Base-by-base conservation (phyloP, 1,140 invertebrate species). In the Physella acuta region DNA sequence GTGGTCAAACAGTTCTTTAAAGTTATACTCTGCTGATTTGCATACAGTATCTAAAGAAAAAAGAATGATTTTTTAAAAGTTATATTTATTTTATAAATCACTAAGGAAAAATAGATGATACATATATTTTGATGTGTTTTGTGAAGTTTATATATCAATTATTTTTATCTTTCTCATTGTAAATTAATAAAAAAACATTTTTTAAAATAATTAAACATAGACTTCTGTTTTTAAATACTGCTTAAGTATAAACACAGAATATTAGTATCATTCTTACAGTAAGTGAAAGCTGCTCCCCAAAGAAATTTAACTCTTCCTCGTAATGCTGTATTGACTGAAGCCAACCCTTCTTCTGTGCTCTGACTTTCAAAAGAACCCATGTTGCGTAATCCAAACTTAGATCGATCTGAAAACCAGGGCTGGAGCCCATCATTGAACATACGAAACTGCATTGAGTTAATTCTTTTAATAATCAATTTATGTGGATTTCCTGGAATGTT, bases 341-440 rank as follows among this genome's bases (percentile, higher is more conserved):
- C 84, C 20, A 85, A 67, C 2, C 84, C 84, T 72, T 85, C 84
- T 63, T 85, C 84, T 52, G 79, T 79, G 55, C 76, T 71, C 59
- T 79, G 56, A 26, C 76, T 69, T 52, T 84, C 79, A 49, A 77
- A 67, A 14, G 75, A 73, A 2, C 71, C 64, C n/a, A 76, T 44
- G 30, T 75, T 68, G 3, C 78, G 72, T 30, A 85, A 58, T 44
- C 79, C 81, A 75, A 82, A 85, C 59, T 76, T 73, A 51, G 76
- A 75, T 30, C 83, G 67, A 61, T 84, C 79, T 33, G 78, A 77
- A 73, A 77, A 84, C 84, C 84, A 85, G 0, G 81, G 81, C 68
- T 85, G 84, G n/a, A 84, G 69, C 24, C 82, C 82, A 74, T 84
- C 82, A 78, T 84, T 84, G 49, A 77, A 76, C 58, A 76, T 75